A percentile compares a stretch with the other conserved stretches of the same genome.
These are phyloP conservation scores for Lophius americanus DNA, from an alignment of 2,797 vertebrate species.

Conservation along the genomic window DNA sequence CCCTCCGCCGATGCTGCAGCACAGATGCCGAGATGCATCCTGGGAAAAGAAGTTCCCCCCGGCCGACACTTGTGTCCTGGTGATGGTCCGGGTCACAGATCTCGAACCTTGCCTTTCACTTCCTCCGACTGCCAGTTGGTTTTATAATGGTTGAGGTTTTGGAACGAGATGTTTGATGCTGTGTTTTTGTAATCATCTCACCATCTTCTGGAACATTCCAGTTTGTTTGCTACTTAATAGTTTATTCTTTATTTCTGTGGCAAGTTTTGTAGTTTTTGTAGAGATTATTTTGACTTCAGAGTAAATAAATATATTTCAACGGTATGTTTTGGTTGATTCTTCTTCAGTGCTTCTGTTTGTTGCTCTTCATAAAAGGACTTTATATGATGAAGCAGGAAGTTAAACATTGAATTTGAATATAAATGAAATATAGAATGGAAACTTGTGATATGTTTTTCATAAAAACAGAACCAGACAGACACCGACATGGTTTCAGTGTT, in stretches of 20 bases:
- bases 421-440: neutral
- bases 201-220: conserved; percentile 58
- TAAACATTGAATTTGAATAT: neutral
- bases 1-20: conserved; percentile 30
- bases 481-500: neutral
- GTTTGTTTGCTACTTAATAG: conserved; percentile 49
- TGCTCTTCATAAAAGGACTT: neutral
- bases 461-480: too few species aligned
- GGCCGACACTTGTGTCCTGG: conserved; percentile 39
- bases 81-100: conserved; percentile 16
- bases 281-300: conserved; percentile 77
- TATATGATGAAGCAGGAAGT: neutral
- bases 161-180: conserved; percentile 48
- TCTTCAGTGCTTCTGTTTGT: neutral
- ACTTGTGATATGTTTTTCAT: too few species aligned
- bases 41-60: neutral
- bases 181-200: conserved; percentile 69
- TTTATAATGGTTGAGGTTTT: conserved; percentile 42
- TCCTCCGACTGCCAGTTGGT: conserved; percentile 14
- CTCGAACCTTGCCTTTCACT: conserved; percentile 21
- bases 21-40: conserved; percentile 37
- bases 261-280: conserved; percentile 77
- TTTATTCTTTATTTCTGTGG: conserved; percentile 52
- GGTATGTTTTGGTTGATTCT: neutral
- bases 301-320: conserved; percentile 81